Conservation (phyloP, 2,888 invertebrate species). For the Serripes groenlandicus region DNA sequence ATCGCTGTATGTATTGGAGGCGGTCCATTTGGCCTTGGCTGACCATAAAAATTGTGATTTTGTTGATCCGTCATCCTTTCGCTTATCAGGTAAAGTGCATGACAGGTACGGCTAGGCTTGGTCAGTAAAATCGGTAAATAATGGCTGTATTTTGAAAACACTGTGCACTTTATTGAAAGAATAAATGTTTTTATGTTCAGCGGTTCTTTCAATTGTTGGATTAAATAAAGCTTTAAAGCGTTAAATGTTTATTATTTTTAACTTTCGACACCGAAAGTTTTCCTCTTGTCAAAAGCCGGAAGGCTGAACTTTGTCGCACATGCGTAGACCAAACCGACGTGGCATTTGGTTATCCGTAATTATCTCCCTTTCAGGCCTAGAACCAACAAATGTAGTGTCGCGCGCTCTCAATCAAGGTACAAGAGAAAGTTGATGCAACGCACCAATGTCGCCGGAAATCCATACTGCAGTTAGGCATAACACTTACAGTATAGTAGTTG, state of each 20-base stretch:
- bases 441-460: too few relatives aligned
- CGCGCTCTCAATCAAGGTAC: too few relatives aligned
- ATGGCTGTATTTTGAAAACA: too few relatives aligned
- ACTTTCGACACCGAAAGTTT: background rate
- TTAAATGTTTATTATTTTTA: too few relatives aligned
- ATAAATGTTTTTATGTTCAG: too few relatives aligned
- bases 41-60: constrained; percentile 10
- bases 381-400: background rate
- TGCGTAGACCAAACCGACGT: constrained; percentile 57
- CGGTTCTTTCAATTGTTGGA: too few relatives aligned
- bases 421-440: too few relatives aligned
- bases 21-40: background rate
- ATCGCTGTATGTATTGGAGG: background rate
- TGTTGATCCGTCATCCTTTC: constrained; percentile 22
- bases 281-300: constrained; percentile 17
- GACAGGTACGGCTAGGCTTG: background rate
- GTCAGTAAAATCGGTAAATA: background rate
- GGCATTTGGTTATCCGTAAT: constrained; percentile 25
- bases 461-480: too few relatives aligned
- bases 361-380: constrained; percentile 34
- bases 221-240: too few relatives aligned
- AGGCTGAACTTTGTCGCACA: constrained; percentile 8
- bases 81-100: background rate
- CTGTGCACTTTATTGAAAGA: too few relatives aligned
- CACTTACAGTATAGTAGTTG: too few relatives aligned